Conservation (phyloP, 1,140 invertebrate species). For the Uloborus diversus region DNA sequence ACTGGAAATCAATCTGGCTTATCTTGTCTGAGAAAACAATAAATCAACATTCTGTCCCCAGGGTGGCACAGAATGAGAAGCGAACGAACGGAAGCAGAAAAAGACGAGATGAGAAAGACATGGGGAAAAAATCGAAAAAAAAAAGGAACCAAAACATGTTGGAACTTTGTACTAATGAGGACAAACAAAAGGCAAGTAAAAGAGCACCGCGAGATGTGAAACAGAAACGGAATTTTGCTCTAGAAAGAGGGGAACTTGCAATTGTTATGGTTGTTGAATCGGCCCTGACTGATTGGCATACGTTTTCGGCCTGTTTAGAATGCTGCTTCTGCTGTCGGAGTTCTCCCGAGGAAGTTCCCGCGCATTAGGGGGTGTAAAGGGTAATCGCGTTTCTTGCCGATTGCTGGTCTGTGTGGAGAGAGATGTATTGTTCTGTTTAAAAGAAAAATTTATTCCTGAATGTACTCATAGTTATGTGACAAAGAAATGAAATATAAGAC, state of each 20-base stretch:
- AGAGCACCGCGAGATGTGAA: conserved; percentile 23
- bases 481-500: too few relatives aligned
- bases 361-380: not conserved
- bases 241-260: conserved; percentile 10
- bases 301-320: not conserved
- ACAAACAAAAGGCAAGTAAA: conserved; percentile 38
- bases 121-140: not conserved
- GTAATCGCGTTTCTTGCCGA: not conserved
- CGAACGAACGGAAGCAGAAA: not conserved
- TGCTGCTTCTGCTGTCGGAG: not conserved
- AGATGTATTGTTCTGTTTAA: too few relatives aligned
- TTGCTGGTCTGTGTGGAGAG: not conserved
- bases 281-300: not conserved
- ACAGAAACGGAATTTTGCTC: conserved; percentile 13
- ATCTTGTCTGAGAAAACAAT: conserved; percentile 50
- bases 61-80: conserved; percentile 33
- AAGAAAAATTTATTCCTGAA: too few relatives aligned
- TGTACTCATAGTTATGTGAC: too few relatives aligned
- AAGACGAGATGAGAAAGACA: not conserved
- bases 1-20: conserved; percentile 45
- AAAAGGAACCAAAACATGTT: conserved; percentile 26
- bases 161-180: conserved; percentile 40
- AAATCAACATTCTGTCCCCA: conserved; percentile 45
- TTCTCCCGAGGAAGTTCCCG: not conserved
- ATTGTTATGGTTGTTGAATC: not conserved